Evolutionary conservation across 37 sponge, comb jelly and placozoan genomes (phyloP), one percentile per base, ranked within the genome.

Genomic region (Axinella damicornis): DNA sequence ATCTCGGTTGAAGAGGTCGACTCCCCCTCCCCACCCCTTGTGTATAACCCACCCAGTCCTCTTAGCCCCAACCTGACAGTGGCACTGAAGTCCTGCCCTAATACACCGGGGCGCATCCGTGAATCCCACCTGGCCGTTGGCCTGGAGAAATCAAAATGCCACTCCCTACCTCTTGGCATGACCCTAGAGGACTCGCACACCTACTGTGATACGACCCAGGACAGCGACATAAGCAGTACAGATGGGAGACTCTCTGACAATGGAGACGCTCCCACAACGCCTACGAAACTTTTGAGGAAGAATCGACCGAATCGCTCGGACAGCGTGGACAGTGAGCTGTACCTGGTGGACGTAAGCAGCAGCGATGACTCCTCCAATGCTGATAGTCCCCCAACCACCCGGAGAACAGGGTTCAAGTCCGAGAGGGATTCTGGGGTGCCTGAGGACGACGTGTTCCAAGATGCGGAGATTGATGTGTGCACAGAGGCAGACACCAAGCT

Each of bases 381-480:
- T 0, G 76, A 56, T 2, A 31, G 30, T 46, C 6, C 9, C 9
- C 9, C 46, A 46, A 9, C 9, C 46, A 14, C 17, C 12, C 73
- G 14, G 53, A 38, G 25, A 73, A 41, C 19, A 15, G 25, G 41
- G 25, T 41, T 24, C 27, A 35, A 37, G 1, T 41, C 53, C 18
- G 17, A 5, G 46, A 46, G 46, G 46, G 46, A 46, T 46, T 46
- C 46, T 46, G 46, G 27, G 73, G 76, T 52, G n/a, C 27, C 66
- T 34, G 79, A 86, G 40, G 88, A 88, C 33, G 82, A 65, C 15
- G 53, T 81, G 2, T 73, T 67, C 1, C 35, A 53, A 0, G 81
- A 80, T 0, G 60, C 37, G 32, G 57, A 75, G 4, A 36, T 52
- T 5, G 76, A 81, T 2, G 33, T 69, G 30, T 27, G 27, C 20